Evolutionary conservation across 2,888 invertebrate genomes (phyloP).

Genomic region (Catocala fraxini): DNA sequence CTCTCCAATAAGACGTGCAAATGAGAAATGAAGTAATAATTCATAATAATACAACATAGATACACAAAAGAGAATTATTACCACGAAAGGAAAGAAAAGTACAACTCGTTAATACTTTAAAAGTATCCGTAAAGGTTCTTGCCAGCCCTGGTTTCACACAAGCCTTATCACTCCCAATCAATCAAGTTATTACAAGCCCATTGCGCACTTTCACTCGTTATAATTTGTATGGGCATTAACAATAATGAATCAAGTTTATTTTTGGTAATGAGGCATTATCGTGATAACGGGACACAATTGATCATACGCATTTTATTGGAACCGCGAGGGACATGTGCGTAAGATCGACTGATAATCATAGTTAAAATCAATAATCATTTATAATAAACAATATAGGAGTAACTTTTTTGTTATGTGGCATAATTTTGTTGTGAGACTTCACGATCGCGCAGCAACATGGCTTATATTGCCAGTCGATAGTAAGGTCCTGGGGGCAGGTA

Average conservation of each 20-base stretch:
- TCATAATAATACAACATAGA: too few species aligned
- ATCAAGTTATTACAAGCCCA: constrained; percentile 49
- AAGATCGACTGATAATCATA: too few species aligned
- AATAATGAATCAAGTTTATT: constrained; percentile 40
- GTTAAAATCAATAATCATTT: too few species aligned
- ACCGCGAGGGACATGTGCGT: not conserved
- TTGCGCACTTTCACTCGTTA: constrained; percentile 51
- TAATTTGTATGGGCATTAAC: constrained; percentile 40
- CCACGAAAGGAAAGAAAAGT: not conserved
- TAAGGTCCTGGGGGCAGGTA: too few species aligned
- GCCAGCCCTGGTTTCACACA: constrained; percentile 32
- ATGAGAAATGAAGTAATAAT: too few species aligned
- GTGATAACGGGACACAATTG: constrained; percentile 25
- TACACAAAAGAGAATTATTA: not conserved
- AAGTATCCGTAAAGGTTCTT: not conserved
- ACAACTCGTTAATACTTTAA: not conserved
- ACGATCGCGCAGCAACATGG: too few species aligned
- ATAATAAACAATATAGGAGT: too few species aligned
- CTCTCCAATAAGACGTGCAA: too few species aligned
- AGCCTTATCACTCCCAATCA: constrained; percentile 54
- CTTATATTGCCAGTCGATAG: too few species aligned
- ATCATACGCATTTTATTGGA: constrained; percentile 10
- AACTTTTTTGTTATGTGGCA: too few species aligned
- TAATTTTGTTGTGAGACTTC: too few species aligned
- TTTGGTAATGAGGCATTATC: constrained; percentile 39